These are phyloP conservation scores for Chloroceryle amazona DNA, from an alignment of 2,797 vertebrate genomes.

Conservation along the genomic window DNA sequence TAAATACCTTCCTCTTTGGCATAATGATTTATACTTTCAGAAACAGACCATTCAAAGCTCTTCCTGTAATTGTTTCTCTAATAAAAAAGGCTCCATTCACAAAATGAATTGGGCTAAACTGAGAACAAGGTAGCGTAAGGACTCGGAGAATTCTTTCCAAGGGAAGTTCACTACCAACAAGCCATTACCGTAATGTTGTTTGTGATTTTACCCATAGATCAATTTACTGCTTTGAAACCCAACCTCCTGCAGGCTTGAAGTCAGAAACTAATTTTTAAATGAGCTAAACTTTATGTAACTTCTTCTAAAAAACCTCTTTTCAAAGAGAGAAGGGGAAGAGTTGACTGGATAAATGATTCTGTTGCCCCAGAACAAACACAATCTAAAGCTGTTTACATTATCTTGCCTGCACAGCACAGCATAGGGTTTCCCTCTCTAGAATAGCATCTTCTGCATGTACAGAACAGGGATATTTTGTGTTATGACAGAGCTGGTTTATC, in stretches of 20 bases:
- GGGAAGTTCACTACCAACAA: not conserved
- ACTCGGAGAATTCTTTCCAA: not conserved
- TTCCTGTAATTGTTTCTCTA: not conserved
- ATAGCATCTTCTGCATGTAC: not conserved
- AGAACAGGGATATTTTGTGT: not conserved
- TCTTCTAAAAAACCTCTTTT: not conserved
- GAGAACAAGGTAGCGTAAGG: not conserved
- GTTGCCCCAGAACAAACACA: not conserved
- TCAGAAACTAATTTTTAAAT: not conserved
- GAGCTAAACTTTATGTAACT: accelerated
- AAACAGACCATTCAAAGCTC: not conserved
- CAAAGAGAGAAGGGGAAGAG: not conserved
- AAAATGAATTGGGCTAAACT: not conserved
- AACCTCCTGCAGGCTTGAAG: not conserved
- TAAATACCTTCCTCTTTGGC: not conserved
- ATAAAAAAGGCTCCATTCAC: not conserved
- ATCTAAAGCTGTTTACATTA: not conserved
- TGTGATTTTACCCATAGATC: not conserved
- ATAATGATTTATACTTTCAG: not conserved
- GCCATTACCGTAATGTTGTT: not conserved
- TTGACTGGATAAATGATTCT: not conserved
- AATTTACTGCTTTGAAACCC: not conserved
- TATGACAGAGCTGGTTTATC: slow-evolving; percentile 27
- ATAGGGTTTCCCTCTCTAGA: not conserved
- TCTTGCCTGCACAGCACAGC: not conserved